Percentiles rank a stretch among this genome's conserved stretches.
Conservation (phyloP, 2,797 vertebrate species). For the Microctenopoma steveboyesi region DNA sequence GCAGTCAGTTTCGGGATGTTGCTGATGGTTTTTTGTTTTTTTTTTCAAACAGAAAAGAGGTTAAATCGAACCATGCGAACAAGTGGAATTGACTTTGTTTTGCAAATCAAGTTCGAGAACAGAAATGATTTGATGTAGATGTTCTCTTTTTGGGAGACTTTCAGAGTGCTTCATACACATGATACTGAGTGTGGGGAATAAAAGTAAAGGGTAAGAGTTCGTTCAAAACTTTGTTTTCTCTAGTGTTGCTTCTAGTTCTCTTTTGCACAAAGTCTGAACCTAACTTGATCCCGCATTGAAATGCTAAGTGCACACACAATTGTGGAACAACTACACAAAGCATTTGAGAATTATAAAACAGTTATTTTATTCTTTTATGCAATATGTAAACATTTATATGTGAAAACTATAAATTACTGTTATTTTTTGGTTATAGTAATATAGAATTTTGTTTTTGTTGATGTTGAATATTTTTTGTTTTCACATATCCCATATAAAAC, state of each 20-base stretch:
- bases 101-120: constrained; percentile 20
- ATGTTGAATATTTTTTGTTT: constrained; percentile 31
- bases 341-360: too few species aligned
- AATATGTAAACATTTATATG: too few species aligned
- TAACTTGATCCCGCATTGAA: background rate
- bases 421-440: background rate
- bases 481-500: constrained; percentile 25
- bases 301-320: too few species aligned
- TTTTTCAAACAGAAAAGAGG: constrained; percentile 36
- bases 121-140: constrained; percentile 35
- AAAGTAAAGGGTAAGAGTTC: constrained; percentile 40
- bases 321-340: too few species aligned
- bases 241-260: background rate
- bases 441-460: background rate
- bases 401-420: too few species aligned
- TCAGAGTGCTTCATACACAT: background rate
- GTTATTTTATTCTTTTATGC: too few species aligned
- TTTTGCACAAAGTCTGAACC: background rate
- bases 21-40: constrained; percentile 3
- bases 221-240: constrained; percentile 22
- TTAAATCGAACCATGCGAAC: constrained; percentile 29
- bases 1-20: constrained; percentile 12
- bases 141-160: constrained; percentile 21
- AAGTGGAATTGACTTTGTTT: constrained; percentile 15
- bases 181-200: constrained; percentile 5